Conservation (phyloP, 2,888 invertebrate species). For the Perizoma flavofasciatum region DNA sequence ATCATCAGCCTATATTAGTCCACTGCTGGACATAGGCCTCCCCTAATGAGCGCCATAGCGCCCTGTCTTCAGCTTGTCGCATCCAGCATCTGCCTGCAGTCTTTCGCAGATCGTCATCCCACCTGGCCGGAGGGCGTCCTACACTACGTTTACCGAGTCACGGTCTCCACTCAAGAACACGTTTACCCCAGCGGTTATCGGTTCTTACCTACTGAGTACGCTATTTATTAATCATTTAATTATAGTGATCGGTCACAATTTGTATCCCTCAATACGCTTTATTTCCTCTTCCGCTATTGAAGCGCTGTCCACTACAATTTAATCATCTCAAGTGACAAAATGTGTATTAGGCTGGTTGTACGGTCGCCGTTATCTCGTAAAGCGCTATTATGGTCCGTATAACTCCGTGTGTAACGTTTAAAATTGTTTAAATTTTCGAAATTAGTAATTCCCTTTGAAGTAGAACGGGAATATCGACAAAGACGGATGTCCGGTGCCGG, state of each 20-base stretch:
- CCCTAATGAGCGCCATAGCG: too few relatives aligned
- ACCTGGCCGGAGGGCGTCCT: too few relatives aligned
- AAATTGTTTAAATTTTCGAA: slow-evolving; percentile 55
- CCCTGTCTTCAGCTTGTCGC: too few relatives aligned
- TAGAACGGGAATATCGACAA: slow-evolving; percentile 82
- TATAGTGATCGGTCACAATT: too few relatives aligned
- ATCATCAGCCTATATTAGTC: too few relatives aligned
- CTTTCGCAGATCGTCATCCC: too few relatives aligned
- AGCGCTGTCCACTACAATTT: slow-evolving; percentile 67
- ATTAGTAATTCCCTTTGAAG: slow-evolving; percentile 76
- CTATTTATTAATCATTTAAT: slow-evolving; percentile 34
- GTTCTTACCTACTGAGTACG: slow-evolving; percentile 30
- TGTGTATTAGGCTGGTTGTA: slow-evolving; percentile 70
- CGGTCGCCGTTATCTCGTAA: slow-evolving; percentile 41
- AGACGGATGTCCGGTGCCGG: slow-evolving; percentile 84
- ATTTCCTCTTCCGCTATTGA: slow-evolving; percentile 69
- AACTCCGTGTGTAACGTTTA: slow-evolving; percentile 59
- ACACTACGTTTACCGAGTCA: too few relatives aligned
- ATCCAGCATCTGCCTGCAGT: too few relatives aligned
- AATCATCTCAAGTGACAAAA: slow-evolving; percentile 73
- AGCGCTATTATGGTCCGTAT: slow-evolving; percentile 46
- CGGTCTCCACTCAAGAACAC: too few relatives aligned
- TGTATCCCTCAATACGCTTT: slow-evolving; percentile 58
- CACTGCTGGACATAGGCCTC: too few relatives aligned
- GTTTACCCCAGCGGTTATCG: too few relatives aligned